Conservation (phyloP, 2,888 invertebrate genomes). For the Cetonia aurata region DNA sequence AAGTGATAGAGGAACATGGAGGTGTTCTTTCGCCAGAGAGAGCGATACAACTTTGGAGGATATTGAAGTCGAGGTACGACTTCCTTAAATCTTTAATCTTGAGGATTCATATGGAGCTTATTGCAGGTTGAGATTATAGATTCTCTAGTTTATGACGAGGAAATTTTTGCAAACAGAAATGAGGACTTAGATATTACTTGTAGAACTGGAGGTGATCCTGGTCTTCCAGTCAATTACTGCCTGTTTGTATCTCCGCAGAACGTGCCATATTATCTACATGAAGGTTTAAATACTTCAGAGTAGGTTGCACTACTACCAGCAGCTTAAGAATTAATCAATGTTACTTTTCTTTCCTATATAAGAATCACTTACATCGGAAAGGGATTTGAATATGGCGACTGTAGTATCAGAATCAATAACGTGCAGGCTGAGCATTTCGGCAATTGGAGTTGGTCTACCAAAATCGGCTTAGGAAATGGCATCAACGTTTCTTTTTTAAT, state of each 20-base stretch:
- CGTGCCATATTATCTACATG: conserved; percentile 15
- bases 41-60: background rate
- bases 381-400: conserved; percentile 19
- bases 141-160: background rate
- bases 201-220: background rate
- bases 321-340: too few relatives aligned
- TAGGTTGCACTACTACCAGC: background rate
- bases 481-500: background rate
- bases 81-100: background rate
- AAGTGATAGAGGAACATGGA: background rate
- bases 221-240: background rate
- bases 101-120: too few relatives aligned
- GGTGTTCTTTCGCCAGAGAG: background rate
- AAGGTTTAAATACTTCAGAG: conserved; percentile 16
- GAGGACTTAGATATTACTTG: conserved; percentile 2
- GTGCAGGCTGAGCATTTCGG: background rate
- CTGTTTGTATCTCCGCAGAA: background rate
- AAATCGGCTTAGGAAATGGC: background rate
- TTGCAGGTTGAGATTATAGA: conserved; percentile 10
- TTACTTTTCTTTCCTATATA: background rate
- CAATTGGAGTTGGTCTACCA: background rate
- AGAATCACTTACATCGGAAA: conserved; percentile 5
- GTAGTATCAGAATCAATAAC: background rate
- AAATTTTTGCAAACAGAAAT: background rate
- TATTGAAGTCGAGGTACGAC: background rate